phyloP scores from a whole-genome alignment of 2,797 vertebrate species.

The Borostomias antarcticus region DNA sequence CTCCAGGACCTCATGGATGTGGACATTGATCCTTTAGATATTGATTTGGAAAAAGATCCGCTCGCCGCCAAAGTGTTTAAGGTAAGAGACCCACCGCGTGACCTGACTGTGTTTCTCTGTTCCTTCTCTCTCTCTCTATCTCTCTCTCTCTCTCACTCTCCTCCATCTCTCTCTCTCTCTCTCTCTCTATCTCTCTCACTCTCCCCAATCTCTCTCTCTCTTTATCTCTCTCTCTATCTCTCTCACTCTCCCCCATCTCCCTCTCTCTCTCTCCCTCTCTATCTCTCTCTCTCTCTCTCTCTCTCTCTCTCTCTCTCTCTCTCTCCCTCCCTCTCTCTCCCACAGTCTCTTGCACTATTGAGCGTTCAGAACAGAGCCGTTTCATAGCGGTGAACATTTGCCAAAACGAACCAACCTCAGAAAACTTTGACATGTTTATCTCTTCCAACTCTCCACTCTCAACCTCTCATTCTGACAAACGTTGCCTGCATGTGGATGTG shows the following conservation, averaged over 20 bases:
- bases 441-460: neutral
- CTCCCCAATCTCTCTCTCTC: neutral
- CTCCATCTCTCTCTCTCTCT: no score
- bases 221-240: no score
- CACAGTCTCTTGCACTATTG: neutral
- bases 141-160: neutral
- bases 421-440: neutral
- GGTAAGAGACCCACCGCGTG: no score
- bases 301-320: neutral
- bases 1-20: conserved; percentile 99
- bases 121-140: neutral
- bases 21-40: conserved; percentile 99
- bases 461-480: neutral
- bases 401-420: neutral
- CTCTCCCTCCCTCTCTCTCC: neutral
- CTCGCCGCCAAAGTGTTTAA: conserved; percentile 99
- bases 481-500: neutral
- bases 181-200: neutral
- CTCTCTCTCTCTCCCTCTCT: no score
- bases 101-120: neutral
- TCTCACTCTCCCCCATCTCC: no score
- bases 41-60: conserved; percentile 99
- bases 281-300: no score
- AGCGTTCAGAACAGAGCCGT: neutral
- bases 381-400: neutral